Conservation (phyloP, 2,888 invertebrate genomes). For the Drosophila barbarae region DNA sequence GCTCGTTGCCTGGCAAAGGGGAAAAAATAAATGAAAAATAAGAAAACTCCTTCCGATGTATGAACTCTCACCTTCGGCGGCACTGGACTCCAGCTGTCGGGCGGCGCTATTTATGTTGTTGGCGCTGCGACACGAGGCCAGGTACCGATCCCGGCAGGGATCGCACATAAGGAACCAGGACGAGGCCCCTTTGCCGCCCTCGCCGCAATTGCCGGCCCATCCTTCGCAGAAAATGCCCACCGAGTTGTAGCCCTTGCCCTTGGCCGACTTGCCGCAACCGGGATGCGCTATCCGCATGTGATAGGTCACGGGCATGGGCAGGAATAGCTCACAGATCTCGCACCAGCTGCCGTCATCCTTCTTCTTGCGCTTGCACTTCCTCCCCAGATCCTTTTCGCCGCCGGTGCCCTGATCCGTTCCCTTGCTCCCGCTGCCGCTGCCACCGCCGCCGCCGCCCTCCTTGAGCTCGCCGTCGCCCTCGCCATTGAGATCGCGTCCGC, state of each 20-base stretch:
- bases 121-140: constrained; percentile 77
- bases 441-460: constrained; percentile 48
- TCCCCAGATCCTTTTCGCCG: constrained; percentile 74
- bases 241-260: constrained; percentile 95
- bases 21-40: no score
- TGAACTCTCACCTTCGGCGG: constrained; percentile 46
- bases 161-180: constrained; percentile 97
- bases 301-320: constrained; percentile 89
- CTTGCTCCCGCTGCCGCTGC: constrained; percentile 6
- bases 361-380: constrained; percentile 77
- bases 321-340: constrained; percentile 91
- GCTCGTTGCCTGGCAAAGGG: constrained; percentile 69
- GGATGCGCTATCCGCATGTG: constrained; percentile 95
- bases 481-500: constrained; percentile 55
- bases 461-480: constrained; percentile 54
- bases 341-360: constrained; percentile 82
- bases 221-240: constrained; percentile 92
- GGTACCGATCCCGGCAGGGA: constrained; percentile 89
- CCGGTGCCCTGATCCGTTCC: constrained; percentile 28
- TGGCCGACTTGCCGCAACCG: constrained; percentile 92
- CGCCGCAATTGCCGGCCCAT: constrained; percentile 94
- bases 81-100: constrained; percentile 72
- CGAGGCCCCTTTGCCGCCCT: constrained; percentile 88
- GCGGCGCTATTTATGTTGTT: constrained; percentile 76
- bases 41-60: no score